A percentile compares a stretch with the other conserved stretches of the same genome.
Conservation (phyloP, 2,113 vertebrate species). For the Vimba vimba region DNA sequence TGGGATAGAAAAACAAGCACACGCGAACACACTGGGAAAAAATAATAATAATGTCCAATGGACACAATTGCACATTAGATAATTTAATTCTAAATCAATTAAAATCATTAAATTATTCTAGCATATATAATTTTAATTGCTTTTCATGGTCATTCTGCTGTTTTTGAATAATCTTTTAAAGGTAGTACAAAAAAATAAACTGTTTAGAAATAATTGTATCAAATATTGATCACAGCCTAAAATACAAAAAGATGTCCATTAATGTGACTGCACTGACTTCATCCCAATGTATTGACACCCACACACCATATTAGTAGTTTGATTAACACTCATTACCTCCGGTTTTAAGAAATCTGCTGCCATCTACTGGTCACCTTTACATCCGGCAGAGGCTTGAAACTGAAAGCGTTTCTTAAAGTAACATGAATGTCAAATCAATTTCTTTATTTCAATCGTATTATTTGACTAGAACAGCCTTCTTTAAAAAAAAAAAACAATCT, state of each 20-base stretch:
- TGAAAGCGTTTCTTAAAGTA: background rate
- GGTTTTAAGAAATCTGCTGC: constrained; percentile 34
- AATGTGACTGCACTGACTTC: background rate
- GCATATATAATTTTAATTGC: background rate
- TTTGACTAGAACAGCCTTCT: too few relatives aligned
- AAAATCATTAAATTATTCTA: background rate
- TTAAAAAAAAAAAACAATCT: too few relatives aligned
- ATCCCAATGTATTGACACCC: background rate
- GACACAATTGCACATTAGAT: background rate
- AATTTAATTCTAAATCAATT: too few relatives aligned
- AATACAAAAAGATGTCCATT: background rate
- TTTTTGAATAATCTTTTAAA: background rate
- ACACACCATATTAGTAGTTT: background rate
- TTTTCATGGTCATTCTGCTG: background rate
- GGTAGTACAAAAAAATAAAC: background rate
- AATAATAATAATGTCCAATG: background rate
- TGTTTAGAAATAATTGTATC: background rate
- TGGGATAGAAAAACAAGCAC: too few relatives aligned
- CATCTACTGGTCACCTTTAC: constrained; percentile 34
- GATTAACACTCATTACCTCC: background rate
- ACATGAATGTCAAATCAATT: background rate
- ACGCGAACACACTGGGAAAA: too few relatives aligned
- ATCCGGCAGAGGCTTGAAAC: background rate
- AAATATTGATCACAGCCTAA: background rate
- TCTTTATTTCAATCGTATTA: background rate